Conservation (phyloP, 1,140 invertebrate species). For the Polypedilum pembai region DNA sequence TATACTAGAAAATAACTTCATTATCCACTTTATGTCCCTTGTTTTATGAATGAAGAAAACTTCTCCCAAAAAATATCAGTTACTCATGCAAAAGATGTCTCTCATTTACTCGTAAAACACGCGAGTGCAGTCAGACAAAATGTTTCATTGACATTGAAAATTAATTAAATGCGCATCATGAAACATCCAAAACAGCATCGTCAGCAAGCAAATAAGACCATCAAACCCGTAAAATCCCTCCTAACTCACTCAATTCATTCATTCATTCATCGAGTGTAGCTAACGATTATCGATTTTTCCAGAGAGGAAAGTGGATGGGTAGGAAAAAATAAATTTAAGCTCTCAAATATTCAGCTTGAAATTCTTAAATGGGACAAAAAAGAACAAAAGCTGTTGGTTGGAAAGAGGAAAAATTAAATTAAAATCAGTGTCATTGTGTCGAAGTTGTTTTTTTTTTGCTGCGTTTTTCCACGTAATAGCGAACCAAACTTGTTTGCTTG, state of each 20-base stretch:
- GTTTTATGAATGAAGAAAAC: too few species aligned
- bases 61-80: too few species aligned
- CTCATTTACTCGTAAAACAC: too few species aligned
- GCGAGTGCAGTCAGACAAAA: background rate
- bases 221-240: constrained; percentile 10
- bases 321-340: background rate
- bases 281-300: constrained; percentile 25
- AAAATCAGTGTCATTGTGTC: constrained; percentile 26
- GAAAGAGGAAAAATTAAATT: constrained; percentile 21
- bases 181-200: constrained; percentile 1
- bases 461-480: background rate
- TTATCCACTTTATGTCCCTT: too few species aligned
- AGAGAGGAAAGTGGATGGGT: background rate
- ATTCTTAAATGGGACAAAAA: background rate
- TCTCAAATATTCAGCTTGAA: background rate
- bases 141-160: constrained; percentile 27
- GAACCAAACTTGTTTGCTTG: background rate
- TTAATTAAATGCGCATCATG: background rate
- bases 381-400: background rate
- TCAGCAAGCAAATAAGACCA: constrained; percentile 20
- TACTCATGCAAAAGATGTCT: too few species aligned
- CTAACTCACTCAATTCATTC: background rate
- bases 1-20: too few species aligned
- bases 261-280: background rate
- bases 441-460: background rate